Evolutionary conservation across 2,113 vertebrate genomes (phyloP).

Genomic region (Daphoenositta chrysoptera): DNA sequence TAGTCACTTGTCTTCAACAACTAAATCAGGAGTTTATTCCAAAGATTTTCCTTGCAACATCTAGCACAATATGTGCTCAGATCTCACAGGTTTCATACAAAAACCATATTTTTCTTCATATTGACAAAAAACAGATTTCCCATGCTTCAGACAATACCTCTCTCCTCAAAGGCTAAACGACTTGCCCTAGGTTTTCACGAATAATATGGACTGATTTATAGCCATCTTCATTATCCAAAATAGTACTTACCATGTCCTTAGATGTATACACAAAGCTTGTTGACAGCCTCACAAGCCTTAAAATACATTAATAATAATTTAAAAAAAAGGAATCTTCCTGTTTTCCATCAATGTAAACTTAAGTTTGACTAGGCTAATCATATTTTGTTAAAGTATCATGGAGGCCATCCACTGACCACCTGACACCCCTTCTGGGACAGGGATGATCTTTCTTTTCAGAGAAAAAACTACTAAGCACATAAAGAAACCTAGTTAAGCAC

Average conservation of each 20-base stretch:
- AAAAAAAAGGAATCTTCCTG: neutral
- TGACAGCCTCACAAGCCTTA: neutral
- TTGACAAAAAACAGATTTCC: neutral
- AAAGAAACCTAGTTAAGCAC: neutral
- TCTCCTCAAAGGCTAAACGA: neutral
- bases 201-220: neutral
- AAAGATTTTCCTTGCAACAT: neutral
- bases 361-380: neutral
- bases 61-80: neutral
- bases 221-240: neutral
- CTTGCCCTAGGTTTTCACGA: neutral
- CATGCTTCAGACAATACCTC: neutral
- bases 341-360: neutral
- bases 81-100: neutral
- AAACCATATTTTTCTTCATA: neutral
- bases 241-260: accelerated
- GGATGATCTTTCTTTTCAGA: neutral
- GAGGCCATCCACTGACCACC: neutral
- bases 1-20: neutral
- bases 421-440: neutral
- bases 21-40: neutral
- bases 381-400: neutral
- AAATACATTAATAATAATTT: neutral
- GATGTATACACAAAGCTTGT: neutral
- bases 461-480: neutral